Evolutionary conservation across 2,113 vertebrate species (phyloP), one percentile per base, ranked within the genome.

Genomic region (Lanius ludovicianus): DNA sequence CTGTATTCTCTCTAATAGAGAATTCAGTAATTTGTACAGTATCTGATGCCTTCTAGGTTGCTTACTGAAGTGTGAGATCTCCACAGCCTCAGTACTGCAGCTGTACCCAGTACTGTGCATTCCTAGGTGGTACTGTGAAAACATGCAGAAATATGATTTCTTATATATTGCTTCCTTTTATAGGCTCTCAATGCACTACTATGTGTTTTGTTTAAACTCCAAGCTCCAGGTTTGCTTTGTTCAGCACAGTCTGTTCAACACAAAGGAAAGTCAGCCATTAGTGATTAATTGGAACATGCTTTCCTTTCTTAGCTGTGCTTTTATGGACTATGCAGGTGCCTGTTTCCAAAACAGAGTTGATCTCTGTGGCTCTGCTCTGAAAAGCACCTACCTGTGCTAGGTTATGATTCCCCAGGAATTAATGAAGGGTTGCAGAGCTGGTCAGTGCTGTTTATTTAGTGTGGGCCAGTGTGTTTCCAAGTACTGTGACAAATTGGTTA

Each of bases 21-120:
- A 69, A 83, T 55, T 42, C 16, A 12, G 42, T 30, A 21, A 22
- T 81, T 55, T 63, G 12, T 28, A 83, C 53, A 65, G 19, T 55
- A 59, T 37, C 55, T 55, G 68, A 27, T 27, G 27, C 35, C 35
- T 88, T 60, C 70, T 25, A 33, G 18, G 11, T 31, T 63, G 37
- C 6, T 30, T 30, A 1, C 35, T 56, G 35, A 59, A 41, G 17
- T 24, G 44, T 64, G 31, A 69, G 49, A 52, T 13, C 31, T 49
- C 44, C 42, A 17, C 0, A 0, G 44, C 67, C 55, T 18, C 4
- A 4, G 7, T 11, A 23, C 10, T 17, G 31, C 2, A 3, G 8
- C 63, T 68, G 67, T 33, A 42, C 30, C 19, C 25, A 59, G 27
- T 35, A 31, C 44, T 37, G 20, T 39, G 56, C 20, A 16, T 65